A percentile compares a stretch with the other conserved stretches of the same genome.
Evolutionary conservation across 2,888 invertebrate species (phyloP).

Genomic region (Eilema griseolum): DNA sequence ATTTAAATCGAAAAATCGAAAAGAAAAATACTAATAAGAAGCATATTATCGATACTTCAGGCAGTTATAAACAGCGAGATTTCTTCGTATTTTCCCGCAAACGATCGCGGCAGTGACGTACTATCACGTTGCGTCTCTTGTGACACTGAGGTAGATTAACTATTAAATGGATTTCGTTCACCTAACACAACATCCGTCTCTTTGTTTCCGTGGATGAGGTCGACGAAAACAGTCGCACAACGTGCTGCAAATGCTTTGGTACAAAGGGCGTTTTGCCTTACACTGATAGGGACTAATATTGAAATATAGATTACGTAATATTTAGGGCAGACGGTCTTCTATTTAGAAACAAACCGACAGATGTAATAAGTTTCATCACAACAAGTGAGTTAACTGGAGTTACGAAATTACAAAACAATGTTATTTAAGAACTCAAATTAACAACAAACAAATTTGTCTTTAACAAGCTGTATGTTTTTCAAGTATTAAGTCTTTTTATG

Average conservation of each 20-base stretch:
- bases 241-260: background rate
- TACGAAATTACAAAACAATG: background rate
- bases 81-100: background rate
- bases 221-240: too few species aligned
- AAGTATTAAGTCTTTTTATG: background rate
- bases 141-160: conserved; percentile 26
- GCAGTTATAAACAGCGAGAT: background rate
- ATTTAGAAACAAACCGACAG: background rate
- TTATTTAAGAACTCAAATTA: too few species aligned
- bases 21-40: background rate
- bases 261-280: too few species aligned
- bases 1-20: background rate
- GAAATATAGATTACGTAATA: background rate
- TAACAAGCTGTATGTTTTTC: too few species aligned
- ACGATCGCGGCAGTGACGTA: background rate
- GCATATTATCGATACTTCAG: background rate
- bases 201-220: conserved; percentile 13
- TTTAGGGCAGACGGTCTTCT: background rate
- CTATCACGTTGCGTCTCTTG: conserved; percentile 35
- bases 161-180: conserved; percentile 40
- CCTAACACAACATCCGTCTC: conserved; percentile 15
- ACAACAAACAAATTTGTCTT: too few species aligned
- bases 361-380: background rate
- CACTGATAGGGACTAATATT: too few species aligned
- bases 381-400: background rate